Evolutionary conservation across 1,140 invertebrate species (phyloP), one percentile per base, ranked within the genome.

Genomic region (Venustaconcha ellipsiformis): DNA sequence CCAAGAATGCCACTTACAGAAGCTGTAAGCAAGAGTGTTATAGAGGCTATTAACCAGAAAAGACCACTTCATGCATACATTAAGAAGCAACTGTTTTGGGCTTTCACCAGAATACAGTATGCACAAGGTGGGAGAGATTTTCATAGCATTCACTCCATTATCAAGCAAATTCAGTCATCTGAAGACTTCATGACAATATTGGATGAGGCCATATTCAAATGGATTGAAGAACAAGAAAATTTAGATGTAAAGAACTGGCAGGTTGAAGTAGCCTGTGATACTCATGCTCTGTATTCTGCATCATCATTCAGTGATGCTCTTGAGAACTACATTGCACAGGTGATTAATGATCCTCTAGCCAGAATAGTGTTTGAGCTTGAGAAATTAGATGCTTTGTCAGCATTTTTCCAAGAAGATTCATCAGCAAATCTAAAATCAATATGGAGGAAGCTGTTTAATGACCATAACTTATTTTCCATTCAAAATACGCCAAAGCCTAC

Each of bases 91-190:
- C 55, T 84, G 13, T 81, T 84, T 48, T 84, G 83, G 83, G 76
- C 80, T 62, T 83, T 83, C 30, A 78, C 83, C 5, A 67, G 78
- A n/a, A 83, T 84, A 23, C 65, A 78, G 65, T 84, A 81, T 65
- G 59, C 71, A 14, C 26, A 26, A 37, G 26, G 56, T 48, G 74
- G 74, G 20, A 70, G 78, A 20, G 30, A 75, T 74, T 26, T 79
- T 6, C 67, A 71, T 23, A 78, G 66, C 60, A 72, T 83, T 15
- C 73, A 57, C 66, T n/a, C 74, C 15, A 18, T 80, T 0, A 64
- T 84, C n/a, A 23, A 73, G 6, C 67, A 76, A 23, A 30, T 82
- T 2, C 26, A 67, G 48, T 14, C n/a, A 2, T 79, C 69, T 63
- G 58, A 73, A 57, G 2, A 62, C 11, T 70, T 78, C 18, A 60